Evolutionary conservation across 30 jellyfish, hydroid and myxozoan species (phyloP).

Genomic region (Turritopsis dohrnii): DNA sequence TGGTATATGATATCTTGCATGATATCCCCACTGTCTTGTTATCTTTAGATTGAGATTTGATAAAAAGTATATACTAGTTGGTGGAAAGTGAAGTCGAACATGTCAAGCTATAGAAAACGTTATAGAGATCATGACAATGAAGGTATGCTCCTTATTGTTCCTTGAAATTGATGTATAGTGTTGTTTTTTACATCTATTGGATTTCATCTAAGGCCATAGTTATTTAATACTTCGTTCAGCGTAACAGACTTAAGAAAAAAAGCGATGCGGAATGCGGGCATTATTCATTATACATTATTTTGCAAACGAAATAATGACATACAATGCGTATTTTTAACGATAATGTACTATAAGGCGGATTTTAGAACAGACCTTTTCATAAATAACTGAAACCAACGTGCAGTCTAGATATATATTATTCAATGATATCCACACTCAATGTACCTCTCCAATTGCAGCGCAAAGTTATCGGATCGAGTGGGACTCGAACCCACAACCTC

Average conservation of each 20-base stretch:
- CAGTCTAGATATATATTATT: too few species aligned
- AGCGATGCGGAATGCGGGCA: neutral
- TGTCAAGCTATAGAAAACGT: slow-evolving; percentile 34
- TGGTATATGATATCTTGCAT: too few species aligned
- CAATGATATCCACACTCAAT: too few species aligned
- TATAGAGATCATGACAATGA: slow-evolving; percentile 36
- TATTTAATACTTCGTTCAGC: neutral
- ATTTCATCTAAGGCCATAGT: neutral
- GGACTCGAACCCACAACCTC: too few species aligned
- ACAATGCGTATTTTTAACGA: too few species aligned
- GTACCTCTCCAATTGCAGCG: too few species aligned
- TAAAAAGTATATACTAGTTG: neutral
- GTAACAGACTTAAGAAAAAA: neutral
- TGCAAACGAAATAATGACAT: too few species aligned
- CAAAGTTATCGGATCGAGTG: too few species aligned
- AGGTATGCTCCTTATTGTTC: slow-evolving; percentile 17
- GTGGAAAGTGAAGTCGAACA: neutral
- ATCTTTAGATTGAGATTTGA: neutral
- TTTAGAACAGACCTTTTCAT: too few species aligned
- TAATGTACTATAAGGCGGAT: too few species aligned
- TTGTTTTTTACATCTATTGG: neutral
- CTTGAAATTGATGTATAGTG: neutral
- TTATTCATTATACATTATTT: neutral
- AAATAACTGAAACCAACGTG: too few species aligned
- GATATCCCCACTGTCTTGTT: too few species aligned